These are phyloP conservation scores for Lagocephalus sceleratus DNA, from an alignment of 2,797 vertebrate species.

Conservation along the genomic window DNA sequence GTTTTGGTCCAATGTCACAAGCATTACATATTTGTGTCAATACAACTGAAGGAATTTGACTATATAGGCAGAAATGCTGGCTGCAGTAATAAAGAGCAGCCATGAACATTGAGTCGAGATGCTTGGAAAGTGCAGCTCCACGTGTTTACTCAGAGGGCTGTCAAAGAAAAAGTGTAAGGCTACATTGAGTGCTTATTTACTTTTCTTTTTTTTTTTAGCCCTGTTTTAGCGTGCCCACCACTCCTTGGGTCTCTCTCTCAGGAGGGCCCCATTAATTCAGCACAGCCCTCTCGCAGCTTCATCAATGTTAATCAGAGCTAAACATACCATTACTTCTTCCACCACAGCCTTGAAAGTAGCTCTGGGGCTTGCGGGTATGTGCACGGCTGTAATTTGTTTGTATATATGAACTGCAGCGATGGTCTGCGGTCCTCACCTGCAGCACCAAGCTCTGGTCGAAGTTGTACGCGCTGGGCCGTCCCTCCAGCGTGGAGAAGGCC, in stretches of 20 bases:
- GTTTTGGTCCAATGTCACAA: slow-evolving; percentile 2
- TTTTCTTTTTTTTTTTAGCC: slow-evolving; percentile 51
- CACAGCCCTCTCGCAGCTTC: slow-evolving; percentile 47
- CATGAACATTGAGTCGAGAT: slow-evolving; percentile 3
- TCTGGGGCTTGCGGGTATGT: slow-evolving; percentile 22
- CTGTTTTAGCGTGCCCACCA: slow-evolving; percentile 36
- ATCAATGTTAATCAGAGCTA: slow-evolving; percentile 62
- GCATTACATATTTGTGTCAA: slow-evolving; percentile 4
- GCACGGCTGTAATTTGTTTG: slow-evolving; percentile 28
- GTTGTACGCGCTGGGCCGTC: slow-evolving; percentile 91
- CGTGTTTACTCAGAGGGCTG: slow-evolving; percentile 3
- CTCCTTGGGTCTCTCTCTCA: slow-evolving; percentile 29
- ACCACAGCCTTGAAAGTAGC: slow-evolving; percentile 31
- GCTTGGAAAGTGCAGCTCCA: slow-evolving; percentile 3
- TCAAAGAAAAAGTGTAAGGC: slow-evolving; percentile 24
- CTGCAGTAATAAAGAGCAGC: slow-evolving; percentile 8
- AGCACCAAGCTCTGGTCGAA: slow-evolving; percentile 85
- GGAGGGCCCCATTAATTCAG: slow-evolving; percentile 57
- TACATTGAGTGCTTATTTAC: slow-evolving; percentile 51
- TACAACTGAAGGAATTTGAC: not conserved
- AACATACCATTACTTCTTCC: slow-evolving; percentile 53
- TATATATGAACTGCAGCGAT: slow-evolving; percentile 23
- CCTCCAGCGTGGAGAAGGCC: slow-evolving; percentile 94
- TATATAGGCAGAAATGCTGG: not conserved
- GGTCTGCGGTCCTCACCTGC: slow-evolving; percentile 76